A percentile compares a stretch with the other conserved stretches of the same genome.
Conservation (phyloP, 2,888 invertebrate genomes). For the Eurois occulta region DNA sequence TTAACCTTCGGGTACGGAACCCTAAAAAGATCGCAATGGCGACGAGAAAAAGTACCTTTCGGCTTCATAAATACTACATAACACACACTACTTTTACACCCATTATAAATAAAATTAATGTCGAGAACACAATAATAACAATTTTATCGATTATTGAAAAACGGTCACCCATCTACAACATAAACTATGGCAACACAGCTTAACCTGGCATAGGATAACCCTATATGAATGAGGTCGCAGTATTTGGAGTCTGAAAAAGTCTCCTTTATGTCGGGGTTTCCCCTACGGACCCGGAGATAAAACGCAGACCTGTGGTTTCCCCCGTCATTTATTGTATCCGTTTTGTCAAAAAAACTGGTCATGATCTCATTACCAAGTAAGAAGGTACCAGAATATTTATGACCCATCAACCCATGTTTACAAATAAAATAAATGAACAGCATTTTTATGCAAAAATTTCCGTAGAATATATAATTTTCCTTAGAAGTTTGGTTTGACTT, state of each 20-base stretch:
- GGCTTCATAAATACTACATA: too few relatives aligned
- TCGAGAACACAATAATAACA: too few relatives aligned
- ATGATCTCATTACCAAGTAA: neutral
- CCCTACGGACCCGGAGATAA: slow-evolving; percentile 4
- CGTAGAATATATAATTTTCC: too few relatives aligned
- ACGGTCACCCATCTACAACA: too few relatives aligned
- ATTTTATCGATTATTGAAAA: too few relatives aligned
- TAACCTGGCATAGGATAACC: neutral
- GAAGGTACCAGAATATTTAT: neutral
- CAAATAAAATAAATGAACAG: neutral
- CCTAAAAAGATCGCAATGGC: too few relatives aligned
- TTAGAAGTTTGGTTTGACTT: neutral
- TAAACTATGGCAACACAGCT: neutral
- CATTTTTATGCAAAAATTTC: neutral
- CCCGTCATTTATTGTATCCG: neutral
- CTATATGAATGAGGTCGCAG: neutral
- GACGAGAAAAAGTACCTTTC: too few relatives aligned
- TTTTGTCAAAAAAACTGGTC: slow-evolving; percentile 24
- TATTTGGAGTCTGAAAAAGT: neutral
- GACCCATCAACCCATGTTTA: neutral
- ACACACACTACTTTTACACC: too few relatives aligned
- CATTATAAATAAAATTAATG: too few relatives aligned
- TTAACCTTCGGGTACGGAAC: too few relatives aligned
- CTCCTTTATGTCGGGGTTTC: slow-evolving; percentile 5
- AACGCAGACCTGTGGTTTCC: slow-evolving; percentile 8